Conservation (phyloP, 30 jellyfish, hydroid and myxozoan genomes). For the Chironex yamaguchii region DNA sequence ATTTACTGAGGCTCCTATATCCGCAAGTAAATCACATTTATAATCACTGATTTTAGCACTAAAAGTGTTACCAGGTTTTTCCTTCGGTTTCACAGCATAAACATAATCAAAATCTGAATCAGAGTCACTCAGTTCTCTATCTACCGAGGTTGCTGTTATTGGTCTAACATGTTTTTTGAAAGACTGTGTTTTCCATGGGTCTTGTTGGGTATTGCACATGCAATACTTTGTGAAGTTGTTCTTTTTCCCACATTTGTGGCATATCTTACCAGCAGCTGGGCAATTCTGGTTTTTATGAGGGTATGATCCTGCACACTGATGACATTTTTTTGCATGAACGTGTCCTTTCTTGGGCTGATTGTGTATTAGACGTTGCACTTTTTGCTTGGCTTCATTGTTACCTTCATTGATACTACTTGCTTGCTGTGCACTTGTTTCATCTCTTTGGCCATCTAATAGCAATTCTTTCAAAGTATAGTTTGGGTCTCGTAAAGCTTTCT, state of each 20-base stretch:
- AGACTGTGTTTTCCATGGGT: constrained; percentile 26
- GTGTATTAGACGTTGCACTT: constrained; percentile 13
- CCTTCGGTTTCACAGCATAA: constrained; percentile 44
- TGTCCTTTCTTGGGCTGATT: constrained; percentile 36
- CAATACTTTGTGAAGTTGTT: constrained; percentile 41
- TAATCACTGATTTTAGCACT: constrained; percentile 47
- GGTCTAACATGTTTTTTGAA: constrained; percentile 46
- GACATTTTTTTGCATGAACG: background rate
- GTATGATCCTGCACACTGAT: constrained; percentile 51
- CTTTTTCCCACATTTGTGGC: constrained; percentile 60
- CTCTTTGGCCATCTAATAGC: constrained; percentile 61
- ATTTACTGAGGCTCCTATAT: constrained; percentile 52
- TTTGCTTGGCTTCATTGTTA: constrained; percentile 2
- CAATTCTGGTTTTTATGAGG: constrained; percentile 37
- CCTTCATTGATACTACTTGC: constrained; percentile 11
- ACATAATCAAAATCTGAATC: constrained; percentile 42
- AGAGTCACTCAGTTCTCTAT: constrained; percentile 8
- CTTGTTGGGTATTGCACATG: constrained; percentile 12
- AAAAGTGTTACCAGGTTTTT: constrained; percentile 38
- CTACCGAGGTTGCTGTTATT: constrained; percentile 10
- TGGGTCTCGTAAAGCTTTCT: constrained; percentile 57
- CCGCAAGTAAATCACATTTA: constrained; percentile 45
- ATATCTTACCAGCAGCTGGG: constrained; percentile 62
- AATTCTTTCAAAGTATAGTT: constrained; percentile 4
- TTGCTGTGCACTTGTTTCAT: constrained; percentile 54